phyloP scores from a whole-genome alignment of 1,140 invertebrate genomes.

The Procambarus clarkii region DNA sequence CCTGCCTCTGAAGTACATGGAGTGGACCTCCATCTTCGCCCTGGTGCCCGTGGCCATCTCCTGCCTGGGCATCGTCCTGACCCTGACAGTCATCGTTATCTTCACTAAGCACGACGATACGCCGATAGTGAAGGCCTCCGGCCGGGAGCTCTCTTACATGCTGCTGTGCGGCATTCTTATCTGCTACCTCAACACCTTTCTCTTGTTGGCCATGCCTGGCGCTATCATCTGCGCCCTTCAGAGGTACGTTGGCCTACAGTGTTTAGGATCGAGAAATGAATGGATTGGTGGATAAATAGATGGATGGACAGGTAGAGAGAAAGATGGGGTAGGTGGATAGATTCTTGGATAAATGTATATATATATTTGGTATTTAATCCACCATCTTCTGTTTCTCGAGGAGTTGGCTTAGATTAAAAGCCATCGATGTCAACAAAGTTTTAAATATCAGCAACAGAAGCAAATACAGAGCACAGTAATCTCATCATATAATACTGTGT shows the following conservation, averaged over 20 bases:
- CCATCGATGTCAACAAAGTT: too few relatives aligned
- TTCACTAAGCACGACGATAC: constrained; percentile 76
- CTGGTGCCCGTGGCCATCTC: constrained; percentile 79
- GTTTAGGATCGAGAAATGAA: background rate
- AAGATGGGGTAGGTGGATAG: too few relatives aligned
- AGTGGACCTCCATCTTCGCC: constrained; percentile 79
- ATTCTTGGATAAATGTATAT: too few relatives aligned
- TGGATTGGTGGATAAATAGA: background rate
- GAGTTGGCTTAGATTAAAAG: too few relatives aligned
- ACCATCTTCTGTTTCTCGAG: too few relatives aligned
- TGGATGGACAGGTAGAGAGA: too few relatives aligned
- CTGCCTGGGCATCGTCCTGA: constrained; percentile 78
- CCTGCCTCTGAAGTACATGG: constrained; percentile 79
- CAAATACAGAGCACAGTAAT: too few relatives aligned
- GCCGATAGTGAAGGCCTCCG: constrained; percentile 77
- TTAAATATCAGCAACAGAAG: too few relatives aligned
- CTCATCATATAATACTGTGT: too few relatives aligned
- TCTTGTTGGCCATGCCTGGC: constrained; percentile 78
- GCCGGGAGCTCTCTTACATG: constrained; percentile 81
- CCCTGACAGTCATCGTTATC: constrained; percentile 77
- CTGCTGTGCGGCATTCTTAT: constrained; percentile 77
- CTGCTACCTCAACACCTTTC: constrained; percentile 78
- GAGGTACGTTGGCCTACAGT: constrained; percentile 72
- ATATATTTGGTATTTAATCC: too few relatives aligned
- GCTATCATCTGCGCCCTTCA: constrained; percentile 78